Conservation (phyloP, 2,888 invertebrate genomes). For the Volucella inflata region DNA sequence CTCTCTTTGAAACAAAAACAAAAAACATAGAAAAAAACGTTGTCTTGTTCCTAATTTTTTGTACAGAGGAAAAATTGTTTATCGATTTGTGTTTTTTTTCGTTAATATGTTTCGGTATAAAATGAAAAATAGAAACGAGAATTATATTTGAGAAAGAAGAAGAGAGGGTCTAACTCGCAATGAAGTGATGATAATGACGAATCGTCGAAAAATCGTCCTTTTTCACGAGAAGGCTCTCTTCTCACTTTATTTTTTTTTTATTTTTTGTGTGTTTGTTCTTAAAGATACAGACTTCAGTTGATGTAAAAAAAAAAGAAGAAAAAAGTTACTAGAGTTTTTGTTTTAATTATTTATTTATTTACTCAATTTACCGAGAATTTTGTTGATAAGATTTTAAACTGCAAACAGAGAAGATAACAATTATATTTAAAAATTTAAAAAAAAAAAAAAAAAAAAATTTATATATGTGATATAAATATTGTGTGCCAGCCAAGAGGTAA, state of each 20-base stretch:
- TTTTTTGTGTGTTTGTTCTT: conserved; percentile 15
- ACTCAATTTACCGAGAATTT: not conserved
- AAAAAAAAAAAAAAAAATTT: conserved; percentile 4
- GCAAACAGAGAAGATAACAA: not conserved
- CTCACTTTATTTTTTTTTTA: conserved; percentile 27
- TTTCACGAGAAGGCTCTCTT: conserved; percentile 56
- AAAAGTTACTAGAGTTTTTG: not conserved
- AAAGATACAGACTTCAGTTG: conserved; percentile 42
- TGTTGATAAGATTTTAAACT: too few relatives aligned
- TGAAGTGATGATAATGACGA: conserved; percentile 42
- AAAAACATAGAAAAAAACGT: not conserved
- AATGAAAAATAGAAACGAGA: conserved; percentile 42
- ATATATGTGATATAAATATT: conserved; percentile 1
- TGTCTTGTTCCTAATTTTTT: conserved; percentile 16
- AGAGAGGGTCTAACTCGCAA: conserved; percentile 55
- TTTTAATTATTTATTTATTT: conserved; percentile 4
- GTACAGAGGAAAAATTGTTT: conserved; percentile 50
- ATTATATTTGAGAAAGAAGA: conserved; percentile 61
- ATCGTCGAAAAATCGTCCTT: conserved; percentile 40
- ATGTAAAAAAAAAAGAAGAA: conserved; percentile 41
- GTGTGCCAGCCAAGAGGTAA: conserved; percentile 61
- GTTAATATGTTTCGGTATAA: conserved; percentile 17
- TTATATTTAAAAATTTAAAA: not conserved
- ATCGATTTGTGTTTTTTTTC: conserved; percentile 2
- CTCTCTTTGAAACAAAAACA: conserved; percentile 39